phyloP scores from a whole-genome alignment of 1,140 invertebrate species.

The Diabrotica virgifera region DNA sequence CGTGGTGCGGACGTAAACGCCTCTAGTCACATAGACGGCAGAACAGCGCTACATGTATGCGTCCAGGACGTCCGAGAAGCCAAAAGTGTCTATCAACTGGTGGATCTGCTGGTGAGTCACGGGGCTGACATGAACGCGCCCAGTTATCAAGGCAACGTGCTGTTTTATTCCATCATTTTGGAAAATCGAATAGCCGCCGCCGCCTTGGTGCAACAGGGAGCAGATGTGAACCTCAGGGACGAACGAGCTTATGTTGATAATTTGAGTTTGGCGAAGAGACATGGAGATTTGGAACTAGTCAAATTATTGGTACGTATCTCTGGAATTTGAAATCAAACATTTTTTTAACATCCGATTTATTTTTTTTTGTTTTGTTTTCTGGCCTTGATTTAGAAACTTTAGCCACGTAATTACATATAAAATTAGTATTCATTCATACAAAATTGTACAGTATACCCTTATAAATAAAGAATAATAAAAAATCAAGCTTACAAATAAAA shows the following conservation, averaged over 20 bases:
- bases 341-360: neutral
- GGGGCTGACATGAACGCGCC: constrained; percentile 49
- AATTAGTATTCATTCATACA: too few species aligned
- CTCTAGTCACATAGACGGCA: constrained; percentile 46
- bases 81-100: constrained; percentile 46
- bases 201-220: constrained; percentile 42
- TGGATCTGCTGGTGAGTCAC: constrained; percentile 51
- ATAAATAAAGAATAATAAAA: too few species aligned
- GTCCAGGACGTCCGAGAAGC: constrained; percentile 47
- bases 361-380: too few species aligned
- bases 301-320: constrained; percentile 18
- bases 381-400: too few species aligned
- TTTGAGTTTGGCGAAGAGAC: constrained; percentile 47
- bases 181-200: constrained; percentile 36
- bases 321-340: too few species aligned
- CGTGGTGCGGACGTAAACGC: constrained; percentile 53
- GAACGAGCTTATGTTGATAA: constrained; percentile 45
- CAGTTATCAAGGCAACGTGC: constrained; percentile 49
- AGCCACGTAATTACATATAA: too few species aligned
- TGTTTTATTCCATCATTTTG: constrained; percentile 42
- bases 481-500: too few species aligned
- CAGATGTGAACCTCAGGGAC: constrained; percentile 43
- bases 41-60: constrained; percentile 54
- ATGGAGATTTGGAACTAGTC: constrained; percentile 45
- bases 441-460: too few species aligned